Evolutionary conservation across 2,797 vertebrate species (phyloP).

Genomic region (Gephyroberyx darwinii): DNA sequence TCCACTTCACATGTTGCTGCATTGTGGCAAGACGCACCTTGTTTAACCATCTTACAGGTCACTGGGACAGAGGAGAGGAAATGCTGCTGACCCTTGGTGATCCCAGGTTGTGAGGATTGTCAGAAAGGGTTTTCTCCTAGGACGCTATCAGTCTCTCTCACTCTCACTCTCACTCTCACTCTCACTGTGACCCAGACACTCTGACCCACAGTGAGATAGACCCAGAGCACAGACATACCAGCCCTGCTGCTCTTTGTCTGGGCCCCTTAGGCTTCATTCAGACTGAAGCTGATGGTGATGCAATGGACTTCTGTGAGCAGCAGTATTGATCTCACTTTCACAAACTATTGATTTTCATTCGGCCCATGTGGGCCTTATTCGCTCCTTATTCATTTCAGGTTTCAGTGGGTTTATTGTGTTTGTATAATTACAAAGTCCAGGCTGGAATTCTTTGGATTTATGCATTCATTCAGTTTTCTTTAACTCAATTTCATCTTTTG

Average conservation of each 20-base stretch:
- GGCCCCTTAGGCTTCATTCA: slow-evolving; percentile 47
- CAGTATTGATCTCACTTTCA: slow-evolving; percentile 52
- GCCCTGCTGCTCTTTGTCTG: slow-evolving; percentile 36
- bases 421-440: background rate
- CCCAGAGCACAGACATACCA: slow-evolving; percentile 10
- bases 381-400: background rate
- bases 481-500: background rate
- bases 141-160: background rate
- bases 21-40: background rate
- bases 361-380: slow-evolving; percentile 33
- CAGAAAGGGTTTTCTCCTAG: background rate
- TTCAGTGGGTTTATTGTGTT: background rate
- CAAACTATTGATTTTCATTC: slow-evolving; percentile 53
- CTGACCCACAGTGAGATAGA: slow-evolving; percentile 21
- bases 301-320: slow-evolving; percentile 55
- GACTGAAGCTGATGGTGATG: slow-evolving; percentile 50
- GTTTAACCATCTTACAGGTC: slow-evolving; percentile 30
- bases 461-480: background rate
- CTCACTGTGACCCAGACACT: slow-evolving; percentile 13
- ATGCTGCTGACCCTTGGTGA: slow-evolving; percentile 23
- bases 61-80: slow-evolving; percentile 32
- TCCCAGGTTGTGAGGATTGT: slow-evolving; percentile 1
- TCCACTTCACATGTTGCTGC: slow-evolving; percentile 4
- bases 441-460: background rate
- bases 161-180: slow-evolving; percentile 15